Conservation (phyloP, 2,888 invertebrate species). For the Ischnus inquisitorius region DNA sequence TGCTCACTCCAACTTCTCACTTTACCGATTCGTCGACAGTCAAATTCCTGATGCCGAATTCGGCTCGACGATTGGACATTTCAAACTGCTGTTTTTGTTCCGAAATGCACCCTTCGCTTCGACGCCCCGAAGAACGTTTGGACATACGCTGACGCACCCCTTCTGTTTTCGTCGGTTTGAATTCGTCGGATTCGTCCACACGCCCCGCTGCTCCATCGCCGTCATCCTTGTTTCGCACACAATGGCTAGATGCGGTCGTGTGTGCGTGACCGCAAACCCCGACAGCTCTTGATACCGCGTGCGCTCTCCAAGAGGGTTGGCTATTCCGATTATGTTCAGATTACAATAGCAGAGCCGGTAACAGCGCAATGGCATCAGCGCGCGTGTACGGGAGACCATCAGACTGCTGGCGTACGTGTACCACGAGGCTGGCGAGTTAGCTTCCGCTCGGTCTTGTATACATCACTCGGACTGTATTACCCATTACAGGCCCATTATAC, state of each 20-base stretch:
- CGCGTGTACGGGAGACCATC: constrained; percentile 15
- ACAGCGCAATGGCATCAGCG: constrained; percentile 47
- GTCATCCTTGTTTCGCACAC: not conserved
- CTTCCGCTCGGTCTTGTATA: constrained; percentile 64
- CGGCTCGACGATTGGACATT: constrained; percentile 51
- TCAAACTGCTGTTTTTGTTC: constrained; percentile 53
- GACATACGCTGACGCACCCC: constrained; percentile 59
- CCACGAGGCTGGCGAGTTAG: constrained; percentile 62
- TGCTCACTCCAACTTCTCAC: not conserved
- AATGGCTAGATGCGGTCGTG: not conserved
- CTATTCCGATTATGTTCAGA: constrained; percentile 67
- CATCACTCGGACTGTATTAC: constrained; percentile 63
- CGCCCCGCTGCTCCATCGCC: constrained; percentile 13
- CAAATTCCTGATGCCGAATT: constrained; percentile 50
- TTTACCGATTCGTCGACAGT: constrained; percentile 31
- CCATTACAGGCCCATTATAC: constrained; percentile 53
- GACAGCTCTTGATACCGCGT: constrained; percentile 36
- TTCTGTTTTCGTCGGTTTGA: constrained; percentile 57
- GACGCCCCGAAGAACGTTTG: constrained; percentile 35
- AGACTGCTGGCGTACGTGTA: constrained; percentile 31
- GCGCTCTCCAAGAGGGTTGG: constrained; percentile 52
- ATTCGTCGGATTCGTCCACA: constrained; percentile 18
- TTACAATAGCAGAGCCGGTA: constrained; percentile 60
- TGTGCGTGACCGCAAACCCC: constrained; percentile 51
- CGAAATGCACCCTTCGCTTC: constrained; percentile 21